These are phyloP conservation scores for Caenorhabditis sp. DNA, from an alignment of 2,888 invertebrate species.

Conservation along the genomic window DNA sequence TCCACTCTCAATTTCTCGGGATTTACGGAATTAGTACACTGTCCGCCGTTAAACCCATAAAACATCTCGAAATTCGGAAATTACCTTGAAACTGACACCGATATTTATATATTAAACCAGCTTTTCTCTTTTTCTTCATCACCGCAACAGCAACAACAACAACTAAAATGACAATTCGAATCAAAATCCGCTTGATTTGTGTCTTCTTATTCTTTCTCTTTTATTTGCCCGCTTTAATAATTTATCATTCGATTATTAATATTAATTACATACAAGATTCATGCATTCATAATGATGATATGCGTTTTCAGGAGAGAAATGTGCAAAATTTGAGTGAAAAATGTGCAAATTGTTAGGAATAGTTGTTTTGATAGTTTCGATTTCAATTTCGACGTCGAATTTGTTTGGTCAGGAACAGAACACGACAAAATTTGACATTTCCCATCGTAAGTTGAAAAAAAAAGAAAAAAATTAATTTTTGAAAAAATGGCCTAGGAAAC, in stretches of 20 bases:
- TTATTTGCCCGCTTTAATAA: not conserved
- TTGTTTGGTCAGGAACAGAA: conserved; percentile 24
- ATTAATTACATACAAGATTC: too few species aligned
- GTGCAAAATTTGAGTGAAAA: conserved; percentile 9
- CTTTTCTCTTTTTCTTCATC: conserved; percentile 5
- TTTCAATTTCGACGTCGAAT: not conserved
- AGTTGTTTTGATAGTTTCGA: not conserved
- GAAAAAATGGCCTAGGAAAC: too few species aligned
- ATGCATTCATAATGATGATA: too few species aligned
- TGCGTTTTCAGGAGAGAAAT: conserved; percentile 2
- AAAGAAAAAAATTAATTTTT: too few species aligned
- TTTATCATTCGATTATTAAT: not conserved
- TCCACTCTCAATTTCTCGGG: too few species aligned
- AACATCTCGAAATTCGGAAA: not conserved
- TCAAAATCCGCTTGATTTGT: conserved; percentile 36
- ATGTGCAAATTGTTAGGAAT: not conserved
- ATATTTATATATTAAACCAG: not conserved
- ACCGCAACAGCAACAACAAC: not conserved
- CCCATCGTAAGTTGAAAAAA: conserved; percentile 32
- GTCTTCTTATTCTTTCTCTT: conserved; percentile 7
- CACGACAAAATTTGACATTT: conserved; percentile 24
- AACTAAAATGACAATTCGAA: conserved; percentile 22
- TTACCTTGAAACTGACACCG: not conserved
- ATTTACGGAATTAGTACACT: too few species aligned
- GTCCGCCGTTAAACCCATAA: not conserved